phyloP scores from a whole-genome alignment of 2,797 vertebrate genomes.

The Anniella stebbinsi region DNA sequence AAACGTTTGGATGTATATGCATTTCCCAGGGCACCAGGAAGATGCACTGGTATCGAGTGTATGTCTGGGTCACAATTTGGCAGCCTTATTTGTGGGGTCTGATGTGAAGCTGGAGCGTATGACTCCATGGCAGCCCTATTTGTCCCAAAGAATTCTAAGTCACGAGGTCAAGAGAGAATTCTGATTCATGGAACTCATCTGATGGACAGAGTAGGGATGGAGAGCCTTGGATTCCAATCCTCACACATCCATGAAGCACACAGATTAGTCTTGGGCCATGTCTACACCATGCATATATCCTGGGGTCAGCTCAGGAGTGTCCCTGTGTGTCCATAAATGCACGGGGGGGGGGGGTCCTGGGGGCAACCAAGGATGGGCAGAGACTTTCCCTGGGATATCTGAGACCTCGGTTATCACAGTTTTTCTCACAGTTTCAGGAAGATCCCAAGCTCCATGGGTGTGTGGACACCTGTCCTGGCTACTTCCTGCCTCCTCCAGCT shows the following conservation, averaged over 20 bases:
- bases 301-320: too few relatives aligned
- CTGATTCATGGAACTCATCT: not conserved
- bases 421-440: too few relatives aligned
- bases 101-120: not conserved
- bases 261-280: not conserved
- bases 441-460: too few relatives aligned
- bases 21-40: not conserved
- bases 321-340: too few relatives aligned
- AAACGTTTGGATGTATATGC: too few relatives aligned
- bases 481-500: too few relatives aligned
- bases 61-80: not conserved
- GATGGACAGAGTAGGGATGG: not conserved
- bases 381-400: too few relatives aligned
- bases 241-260: not conserved
- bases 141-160: not conserved
- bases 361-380: too few relatives aligned
- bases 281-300: too few relatives aligned
- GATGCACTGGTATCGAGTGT: not conserved
- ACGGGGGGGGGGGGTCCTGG: too few relatives aligned
- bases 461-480: too few relatives aligned
- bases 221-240: not conserved
- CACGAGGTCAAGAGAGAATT: not conserved
- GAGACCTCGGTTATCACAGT: too few relatives aligned
- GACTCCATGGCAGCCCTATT: not conserved
- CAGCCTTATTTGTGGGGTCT: not conserved